These are phyloP conservation scores for Drosophila pseudotalamancana DNA, from an alignment of 2,888 invertebrate genomes.

Conservation along the genomic window DNA sequence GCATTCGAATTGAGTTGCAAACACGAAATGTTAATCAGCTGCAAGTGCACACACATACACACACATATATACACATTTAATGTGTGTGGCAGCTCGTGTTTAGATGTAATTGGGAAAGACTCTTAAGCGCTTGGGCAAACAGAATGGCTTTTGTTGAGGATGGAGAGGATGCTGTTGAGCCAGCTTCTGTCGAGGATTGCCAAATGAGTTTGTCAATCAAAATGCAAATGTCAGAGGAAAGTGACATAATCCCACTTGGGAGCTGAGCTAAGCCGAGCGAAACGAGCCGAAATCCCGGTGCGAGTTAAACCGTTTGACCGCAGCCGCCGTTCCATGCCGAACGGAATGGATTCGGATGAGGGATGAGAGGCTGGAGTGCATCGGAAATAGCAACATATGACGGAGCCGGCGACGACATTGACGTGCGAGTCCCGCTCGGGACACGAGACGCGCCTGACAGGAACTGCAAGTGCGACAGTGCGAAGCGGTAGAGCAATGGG, in stretches of 20 bases:
- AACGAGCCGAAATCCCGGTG: conserved; percentile 77
- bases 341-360: conserved; percentile 11
- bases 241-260: conserved; percentile 84
- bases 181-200: conserved; percentile 34
- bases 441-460: too few species aligned
- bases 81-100: conserved; percentile 31
- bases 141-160: conserved; percentile 35
- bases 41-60: conserved; percentile 31
- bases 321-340: conserved; percentile 38
- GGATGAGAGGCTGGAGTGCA: too few species aligned
- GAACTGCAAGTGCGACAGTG: neutral
- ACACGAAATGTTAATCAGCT: conserved; percentile 33
- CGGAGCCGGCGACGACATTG: conserved; percentile 28
- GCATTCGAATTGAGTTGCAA: neutral
- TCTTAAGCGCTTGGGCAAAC: conserved; percentile 63
- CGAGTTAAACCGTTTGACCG: conserved; percentile 81
- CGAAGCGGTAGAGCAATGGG: neutral
- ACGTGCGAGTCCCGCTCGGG: too few species aligned
- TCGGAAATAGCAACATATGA: conserved; percentile 72
- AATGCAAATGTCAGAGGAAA: conserved; percentile 82
- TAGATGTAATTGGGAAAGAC: conserved; percentile 69
- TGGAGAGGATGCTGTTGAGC: conserved; percentile 13
- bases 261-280: conserved; percentile 70
- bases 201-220: conserved; percentile 81
- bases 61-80: conserved; percentile 33